phyloP scores from a whole-genome alignment of 2,888 invertebrate genomes.

The Sarcophaga variegata region DNA sequence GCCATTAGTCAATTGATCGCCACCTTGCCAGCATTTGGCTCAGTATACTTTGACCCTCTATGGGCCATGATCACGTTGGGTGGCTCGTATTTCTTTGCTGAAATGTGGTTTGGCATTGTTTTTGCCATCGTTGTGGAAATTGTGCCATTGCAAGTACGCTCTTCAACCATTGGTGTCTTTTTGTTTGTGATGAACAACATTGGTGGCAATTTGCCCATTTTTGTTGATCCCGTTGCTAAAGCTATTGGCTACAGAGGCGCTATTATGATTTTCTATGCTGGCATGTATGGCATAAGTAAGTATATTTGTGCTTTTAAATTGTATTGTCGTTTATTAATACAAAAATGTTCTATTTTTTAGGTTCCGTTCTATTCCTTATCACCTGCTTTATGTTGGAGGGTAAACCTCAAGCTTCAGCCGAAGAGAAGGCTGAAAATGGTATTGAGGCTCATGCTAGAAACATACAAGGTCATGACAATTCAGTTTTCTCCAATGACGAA shows the following conservation, averaged over 20 bases:
- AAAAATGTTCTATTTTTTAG: constrained; percentile 81
- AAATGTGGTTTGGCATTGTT: constrained; percentile 97
- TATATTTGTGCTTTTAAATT: constrained; percentile 31
- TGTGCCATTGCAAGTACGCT: constrained; percentile 90
- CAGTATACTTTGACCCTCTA: constrained; percentile 90
- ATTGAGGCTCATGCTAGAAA: constrained; percentile 73
- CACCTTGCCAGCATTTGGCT: constrained; percentile 92
- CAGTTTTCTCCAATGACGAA: constrained; percentile 80
- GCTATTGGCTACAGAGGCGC: constrained; percentile 91
- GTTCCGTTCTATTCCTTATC: constrained; percentile 90
- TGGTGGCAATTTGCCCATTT: constrained; percentile 93
- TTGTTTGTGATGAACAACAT: constrained; percentile 96
- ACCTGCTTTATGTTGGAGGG: constrained; percentile 92
- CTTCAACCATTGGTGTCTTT: constrained; percentile 93
- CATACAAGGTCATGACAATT: constrained; percentile 80
- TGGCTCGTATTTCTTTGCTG: constrained; percentile 94
- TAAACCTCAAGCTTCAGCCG: constrained; percentile 70
- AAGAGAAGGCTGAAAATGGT: constrained; percentile 71
- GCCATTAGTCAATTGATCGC: constrained; percentile 92
- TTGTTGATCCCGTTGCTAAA: constrained; percentile 92
- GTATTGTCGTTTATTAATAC: too few species aligned
- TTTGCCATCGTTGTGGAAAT: constrained; percentile 95
- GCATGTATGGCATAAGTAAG: constrained; percentile 91
- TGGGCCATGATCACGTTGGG: constrained; percentile 94
- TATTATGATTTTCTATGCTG: constrained; percentile 93